A percentile compares a stretch with the other conserved stretches of the same genome.
Conservation (phyloP, 2,888 invertebrate genomes). For the Mantis religiosa region DNA sequence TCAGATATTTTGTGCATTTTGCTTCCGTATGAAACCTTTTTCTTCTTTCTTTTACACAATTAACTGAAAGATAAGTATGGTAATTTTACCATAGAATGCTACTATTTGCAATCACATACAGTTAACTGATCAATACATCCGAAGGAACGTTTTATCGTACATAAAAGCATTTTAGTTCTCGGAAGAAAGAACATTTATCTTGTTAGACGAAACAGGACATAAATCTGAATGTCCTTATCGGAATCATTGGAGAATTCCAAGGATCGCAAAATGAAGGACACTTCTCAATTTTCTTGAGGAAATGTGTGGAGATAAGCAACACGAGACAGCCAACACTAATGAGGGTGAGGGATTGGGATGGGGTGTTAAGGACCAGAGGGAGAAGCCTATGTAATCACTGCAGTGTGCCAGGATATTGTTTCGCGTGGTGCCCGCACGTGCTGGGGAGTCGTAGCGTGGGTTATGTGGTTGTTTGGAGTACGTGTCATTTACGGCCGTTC, state of each 20-base stretch:
- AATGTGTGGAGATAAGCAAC: neutral
- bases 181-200: too few relatives aligned
- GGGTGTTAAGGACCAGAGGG: neutral
- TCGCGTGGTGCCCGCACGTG: neutral
- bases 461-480: neutral
- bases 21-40: too few relatives aligned
- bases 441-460: neutral
- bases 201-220: neutral
- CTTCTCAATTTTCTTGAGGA: neutral
- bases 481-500: neutral
- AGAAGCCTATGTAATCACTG: neutral
- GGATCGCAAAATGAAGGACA: neutral
- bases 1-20: too few relatives aligned
- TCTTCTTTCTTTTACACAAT: too few relatives aligned
- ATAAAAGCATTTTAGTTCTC: too few relatives aligned
- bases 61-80: too few relatives aligned
- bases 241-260: neutral
- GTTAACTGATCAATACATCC: too few relatives aligned
- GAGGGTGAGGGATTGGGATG: neutral
- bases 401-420: neutral
- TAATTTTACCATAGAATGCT: too few relatives aligned
- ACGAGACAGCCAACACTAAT: neutral
- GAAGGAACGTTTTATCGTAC: too few relatives aligned
- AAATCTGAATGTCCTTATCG: neutral
- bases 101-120: too few relatives aligned